Evolutionary conservation across 2,888 invertebrate genomes (phyloP), one percentile per base, ranked within the genome.

Genomic region (Gonocerus acuteangulatus): DNA sequence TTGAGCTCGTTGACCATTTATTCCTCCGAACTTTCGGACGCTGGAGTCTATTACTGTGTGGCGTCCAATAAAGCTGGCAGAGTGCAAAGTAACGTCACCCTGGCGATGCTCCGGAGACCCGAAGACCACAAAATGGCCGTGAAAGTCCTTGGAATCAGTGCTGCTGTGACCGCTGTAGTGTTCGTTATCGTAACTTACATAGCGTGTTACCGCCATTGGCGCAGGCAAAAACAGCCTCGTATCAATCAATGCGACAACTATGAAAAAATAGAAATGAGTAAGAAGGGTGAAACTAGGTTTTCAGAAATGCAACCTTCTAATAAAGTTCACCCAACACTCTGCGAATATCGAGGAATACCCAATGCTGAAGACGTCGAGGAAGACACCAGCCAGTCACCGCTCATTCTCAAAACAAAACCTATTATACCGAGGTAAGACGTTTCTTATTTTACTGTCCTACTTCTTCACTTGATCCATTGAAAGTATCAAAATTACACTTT

Each of bases 1-100:
- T 56, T 51, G 62, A 60, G 66, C 60, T 16, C 60, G 42, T 44
- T 68, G 60, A 67, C 65, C 51, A 61, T 65, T 60, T 62, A 65
- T 36, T 64, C 84, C 27, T 84, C 83, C 6, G 87, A 87, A 64
- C 74, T 84, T 66, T 85, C 85, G 73, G 89, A 89, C 72, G 82
- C 86, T 39, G 89, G 88, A 44, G 78, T 81, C 49, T 89, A 89
- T 71, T 81, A 82, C 47, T 90, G 90, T 71, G 79, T 82, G 59
- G 89, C 89, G 0, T 87, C 89, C 73, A 89, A 89, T 71, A 83
- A 85, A 73, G 89, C 89, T 2, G 89, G 89, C 1, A 81, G 80
- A 70, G 84, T 84, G 11, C 85, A 86, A 73, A 84, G 84, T 19
- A 83, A 84, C 71, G 83, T 89, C 61, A 86, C 82, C 62, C 76